Evolutionary conservation across 2,797 vertebrate genomes (phyloP), one percentile per base, ranked within the genome.

Genomic region (Heliangelus exortis): DNA sequence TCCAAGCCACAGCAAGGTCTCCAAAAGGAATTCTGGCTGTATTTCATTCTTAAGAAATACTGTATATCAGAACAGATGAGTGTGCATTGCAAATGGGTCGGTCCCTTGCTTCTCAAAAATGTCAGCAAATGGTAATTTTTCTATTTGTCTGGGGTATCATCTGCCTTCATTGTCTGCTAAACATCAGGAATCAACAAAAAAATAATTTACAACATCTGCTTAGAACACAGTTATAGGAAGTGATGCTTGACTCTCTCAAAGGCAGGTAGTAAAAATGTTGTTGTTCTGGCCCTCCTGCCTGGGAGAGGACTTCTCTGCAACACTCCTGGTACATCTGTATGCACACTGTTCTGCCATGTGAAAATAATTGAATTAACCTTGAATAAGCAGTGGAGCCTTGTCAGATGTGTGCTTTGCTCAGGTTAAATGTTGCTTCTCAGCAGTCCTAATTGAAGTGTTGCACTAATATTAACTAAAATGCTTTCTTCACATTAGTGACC

Each of bases 331-430:
- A 17, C 54, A 18, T 86, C 33, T 53, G 0, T 45, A 65, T 53
- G 61, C 72, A 18, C 22, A 36, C 53, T 66, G 57, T 82, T 85
- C 65, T 73, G 33, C 87, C 68, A 39, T 57, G 48, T 61, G 74
- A 48, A 90, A 75, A 81, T 81, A 74, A 79, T 74, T 73, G 84
- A 63, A 51, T 85, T 95, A 79, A 79, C 87, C 72, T 79, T 85
- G 36, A 90, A 39, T 67, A 67, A 90, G 43, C 16, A 69, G 58
- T 16, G 14, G 54, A 66, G 54, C 55, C 62, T 71, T 84, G 80
- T 95, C 69, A 81, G 62, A 54, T 69, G 51, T 75, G 51, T 75
- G 43, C 31, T 93, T 73, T 92, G 58, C 74, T 84, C 14, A 18
- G 74, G 77, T 84, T 90, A 93, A 94, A 81, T 73, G 63, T 62